Evolutionary conservation across 1,140 invertebrate species (phyloP).

Genomic region (Zaprionus africanus): DNA sequence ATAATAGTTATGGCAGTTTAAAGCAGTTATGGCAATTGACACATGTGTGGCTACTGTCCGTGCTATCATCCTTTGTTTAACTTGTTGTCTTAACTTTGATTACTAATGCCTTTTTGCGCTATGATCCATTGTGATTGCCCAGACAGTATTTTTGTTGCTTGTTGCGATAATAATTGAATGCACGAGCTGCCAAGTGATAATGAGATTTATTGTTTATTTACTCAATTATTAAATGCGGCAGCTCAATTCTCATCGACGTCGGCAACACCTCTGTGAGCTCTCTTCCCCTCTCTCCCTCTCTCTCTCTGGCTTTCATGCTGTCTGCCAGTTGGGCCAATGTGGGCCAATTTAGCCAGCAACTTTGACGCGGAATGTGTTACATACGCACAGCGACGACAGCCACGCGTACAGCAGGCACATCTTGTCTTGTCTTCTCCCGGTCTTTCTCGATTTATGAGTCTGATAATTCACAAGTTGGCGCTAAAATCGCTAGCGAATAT

Average conservation of each 20-base stretch:
- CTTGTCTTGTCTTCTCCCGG: not conserved
- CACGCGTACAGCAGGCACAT: constrained; percentile 17
- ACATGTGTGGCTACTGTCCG: not conserved
- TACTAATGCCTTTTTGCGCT: constrained; percentile 9
- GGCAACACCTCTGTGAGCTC: not conserved
- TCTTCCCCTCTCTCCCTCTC: not conserved
- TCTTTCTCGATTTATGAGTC: constrained; percentile 1
- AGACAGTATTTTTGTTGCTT: constrained; percentile 26
- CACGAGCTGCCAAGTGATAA: constrained; percentile 77
- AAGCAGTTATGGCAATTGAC: not conserved
- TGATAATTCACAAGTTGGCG: constrained; percentile 46
- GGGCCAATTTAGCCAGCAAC: constrained; percentile 4
- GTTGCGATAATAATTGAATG: constrained; percentile 73
- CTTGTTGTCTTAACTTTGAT: constrained; percentile 9
- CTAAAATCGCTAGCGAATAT: constrained; percentile 43
- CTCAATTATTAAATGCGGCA: constrained; percentile 53
- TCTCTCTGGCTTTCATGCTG: constrained; percentile 13
- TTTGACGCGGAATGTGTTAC: constrained; percentile 23
- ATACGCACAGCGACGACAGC: constrained; percentile 13
- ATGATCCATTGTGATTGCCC: constrained; percentile 17
- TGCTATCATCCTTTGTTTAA: not conserved
- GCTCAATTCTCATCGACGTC: constrained; percentile 18
- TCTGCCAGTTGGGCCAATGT: constrained; percentile 30
- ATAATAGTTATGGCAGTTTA: constrained; percentile 3
- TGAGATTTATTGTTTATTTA: constrained; percentile 79